A percentile compares a stretch with the other conserved stretches of the same genome.
Evolutionary conservation across 1,140 invertebrate genomes (phyloP).

Genomic region (Saccostrea echinata): DNA sequence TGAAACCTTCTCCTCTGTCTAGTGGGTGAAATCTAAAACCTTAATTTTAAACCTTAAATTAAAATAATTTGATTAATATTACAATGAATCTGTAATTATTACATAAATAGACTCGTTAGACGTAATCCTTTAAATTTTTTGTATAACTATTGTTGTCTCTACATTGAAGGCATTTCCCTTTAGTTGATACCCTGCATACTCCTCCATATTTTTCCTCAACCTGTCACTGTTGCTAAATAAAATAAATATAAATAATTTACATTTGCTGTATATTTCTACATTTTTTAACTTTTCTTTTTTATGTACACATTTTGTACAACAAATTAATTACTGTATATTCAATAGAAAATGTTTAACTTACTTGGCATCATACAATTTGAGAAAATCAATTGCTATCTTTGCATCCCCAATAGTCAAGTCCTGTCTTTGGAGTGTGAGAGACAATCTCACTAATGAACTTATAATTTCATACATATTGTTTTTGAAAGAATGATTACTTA

Average conservation of each 20-base stretch:
- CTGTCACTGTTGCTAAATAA: neutral
- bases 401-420: slow-evolving; percentile 17
- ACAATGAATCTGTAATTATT: neutral
- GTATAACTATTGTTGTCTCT: slow-evolving; percentile 3
- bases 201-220: slow-evolving; percentile 11
- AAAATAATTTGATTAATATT: neutral
- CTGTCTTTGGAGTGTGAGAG: slow-evolving; percentile 23
- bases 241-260: neutral
- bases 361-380: neutral
- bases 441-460: slow-evolving; percentile 11
- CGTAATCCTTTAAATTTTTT: neutral
- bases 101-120: neutral
- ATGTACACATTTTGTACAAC: neutral
- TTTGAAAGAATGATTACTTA: neutral
- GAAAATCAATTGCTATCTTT: slow-evolving; percentile 25
- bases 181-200: slow-evolving; percentile 9
- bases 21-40: neutral
- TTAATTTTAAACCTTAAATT: neutral
- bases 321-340: neutral
- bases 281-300: neutral
- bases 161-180: slow-evolving; percentile 6
- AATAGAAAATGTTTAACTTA: neutral
- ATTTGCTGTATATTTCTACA: neutral
- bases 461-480: neutral
- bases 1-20: neutral